Base-by-base conservation (phyloP, 2,113 vertebrate genomes). In the Calonectris borealis region DNA sequence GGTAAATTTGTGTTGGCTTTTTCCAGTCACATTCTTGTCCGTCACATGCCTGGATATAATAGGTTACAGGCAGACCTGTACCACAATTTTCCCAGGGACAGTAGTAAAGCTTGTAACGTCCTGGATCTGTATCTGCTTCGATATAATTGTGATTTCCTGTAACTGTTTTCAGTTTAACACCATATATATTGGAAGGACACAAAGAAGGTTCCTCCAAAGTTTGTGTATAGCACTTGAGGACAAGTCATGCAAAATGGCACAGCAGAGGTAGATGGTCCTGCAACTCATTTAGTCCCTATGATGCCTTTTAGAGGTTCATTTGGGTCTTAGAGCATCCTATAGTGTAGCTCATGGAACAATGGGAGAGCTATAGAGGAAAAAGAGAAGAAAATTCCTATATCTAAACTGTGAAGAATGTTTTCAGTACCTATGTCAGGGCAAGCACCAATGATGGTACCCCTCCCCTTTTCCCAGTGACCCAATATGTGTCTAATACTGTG, bases 1-100 rank as follows among this genome's bases (percentile, higher is more conserved):
- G 10, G 32, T 51, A 75, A 68, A 64, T 24, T 16, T 51, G 13
- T 27, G 6, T 6, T 34, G 38, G 19, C 5, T 79, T 84, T 81
- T 52, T 26, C 32, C 55, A n/a, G 42, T 44, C 8, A 36, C 7
- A 4, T 17, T 49, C 51, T 31, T 58, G 42, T 32, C 13, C 25
- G 58, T 51, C 27, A 20, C 0, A 0, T 32, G 14, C 27, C 27
- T 81, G 17, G 4, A 49, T 42, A 42, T 3, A 66, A 58, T 1
- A 75, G 11, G 12, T 62, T 26, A 34, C 20, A 78, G 42, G n/a
- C 84, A 1, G 22, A 82, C 26, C 7, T 18, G 4, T 17, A 44
- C 16, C 15, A n/a, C 22, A 54, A 2, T 86, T 80, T 92, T 88
- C 26, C 48, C n/a, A 71, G n/a, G 9, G 20, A 58, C 9, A 66